Conservation (phyloP, 2,888 invertebrate species). For the Kryphioiulus occultus region DNA sequence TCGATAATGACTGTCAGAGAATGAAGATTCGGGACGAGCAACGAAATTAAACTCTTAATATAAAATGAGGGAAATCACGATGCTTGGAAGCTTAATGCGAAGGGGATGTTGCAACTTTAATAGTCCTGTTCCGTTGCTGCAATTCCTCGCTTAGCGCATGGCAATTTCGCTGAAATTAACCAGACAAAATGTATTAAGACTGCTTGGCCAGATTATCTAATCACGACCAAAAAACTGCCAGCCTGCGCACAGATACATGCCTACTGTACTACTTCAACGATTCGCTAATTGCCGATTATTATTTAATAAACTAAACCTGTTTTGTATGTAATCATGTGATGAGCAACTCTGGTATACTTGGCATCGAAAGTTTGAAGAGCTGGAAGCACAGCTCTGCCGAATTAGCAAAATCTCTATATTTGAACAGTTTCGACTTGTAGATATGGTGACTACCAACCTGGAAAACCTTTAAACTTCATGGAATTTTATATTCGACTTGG, state of each 20-base stretch:
- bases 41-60: slow-evolving; percentile 23
- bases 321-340: no score
- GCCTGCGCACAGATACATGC: not conserved
- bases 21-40: slow-evolving; percentile 2
- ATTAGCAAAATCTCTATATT: no score
- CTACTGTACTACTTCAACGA: no score
- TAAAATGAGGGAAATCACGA: slow-evolving; percentile 13
- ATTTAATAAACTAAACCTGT: no score
- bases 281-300: slow-evolving; percentile 12
- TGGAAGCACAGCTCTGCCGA: no score
- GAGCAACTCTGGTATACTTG: no score
- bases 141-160: not conserved
- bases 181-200: slow-evolving; percentile 16
- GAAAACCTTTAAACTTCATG: no score
- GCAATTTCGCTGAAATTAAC: not conserved
- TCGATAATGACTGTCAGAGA: slow-evolving; percentile 12
- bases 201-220: slow-evolving; percentile 9
- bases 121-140: not conserved
- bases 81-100: not conserved
- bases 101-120: slow-evolving; percentile 23
- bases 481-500: no score
- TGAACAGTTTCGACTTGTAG: no score
- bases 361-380: no score
- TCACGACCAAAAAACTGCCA: not conserved
- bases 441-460: no score